A percentile compares a stretch with the other conserved stretches of the same genome.
Evolutionary conservation across 2,888 invertebrate species (phyloP).

Genomic region (Eristalis arbustorum): DNA sequence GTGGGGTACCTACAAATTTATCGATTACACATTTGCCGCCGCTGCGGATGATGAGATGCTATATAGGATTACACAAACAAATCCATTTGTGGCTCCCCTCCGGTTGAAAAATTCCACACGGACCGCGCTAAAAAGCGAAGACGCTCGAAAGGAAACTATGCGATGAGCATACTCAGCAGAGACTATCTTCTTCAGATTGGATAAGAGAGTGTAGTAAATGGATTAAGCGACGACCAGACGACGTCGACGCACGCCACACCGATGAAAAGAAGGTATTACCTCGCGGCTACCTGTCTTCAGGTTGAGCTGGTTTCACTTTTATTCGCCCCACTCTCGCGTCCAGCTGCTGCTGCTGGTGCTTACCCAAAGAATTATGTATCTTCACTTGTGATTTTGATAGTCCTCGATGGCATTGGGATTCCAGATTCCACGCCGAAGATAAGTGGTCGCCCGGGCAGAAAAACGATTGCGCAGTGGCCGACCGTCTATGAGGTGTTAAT

Average conservation of each 20-base stretch:
- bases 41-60: background rate
- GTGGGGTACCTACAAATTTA: constrained; percentile 15
- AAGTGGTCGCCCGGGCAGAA: background rate
- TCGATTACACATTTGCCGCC: constrained; percentile 14
- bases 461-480: background rate
- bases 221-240: background rate
- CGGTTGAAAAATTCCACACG: constrained; percentile 1
- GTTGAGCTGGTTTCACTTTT: constrained; percentile 34
- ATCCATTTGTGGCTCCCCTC: background rate
- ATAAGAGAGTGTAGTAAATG: constrained; percentile 27
- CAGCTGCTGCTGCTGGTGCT: background rate
- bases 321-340: background rate
- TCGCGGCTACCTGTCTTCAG: constrained; percentile 25
- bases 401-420: background rate
- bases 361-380: background rate
- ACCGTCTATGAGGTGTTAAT: background rate
- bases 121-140: constrained; percentile 6
- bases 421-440: background rate
- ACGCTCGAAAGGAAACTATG: background rate
- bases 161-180: constrained; percentile 16
- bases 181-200: constrained; percentile 13
- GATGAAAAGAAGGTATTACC: constrained; percentile 12
- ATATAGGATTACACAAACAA: background rate
- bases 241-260: background rate
- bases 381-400: background rate